These are phyloP conservation scores for Cossypha dichroa DNA, from an alignment of 2,797 vertebrate genomes.

Conservation along the genomic window DNA sequence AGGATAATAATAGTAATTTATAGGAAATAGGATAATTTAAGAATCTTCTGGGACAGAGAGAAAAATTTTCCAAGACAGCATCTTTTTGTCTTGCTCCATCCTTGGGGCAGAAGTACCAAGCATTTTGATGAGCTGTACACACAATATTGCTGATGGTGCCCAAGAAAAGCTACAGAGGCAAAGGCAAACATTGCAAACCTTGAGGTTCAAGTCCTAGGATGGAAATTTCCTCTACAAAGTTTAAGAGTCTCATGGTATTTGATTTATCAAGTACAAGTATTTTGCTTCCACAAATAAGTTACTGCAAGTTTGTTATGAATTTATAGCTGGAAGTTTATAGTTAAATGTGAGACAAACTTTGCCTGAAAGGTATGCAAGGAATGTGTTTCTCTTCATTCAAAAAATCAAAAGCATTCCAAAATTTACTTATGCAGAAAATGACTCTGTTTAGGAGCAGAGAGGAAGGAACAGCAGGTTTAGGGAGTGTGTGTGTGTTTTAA, in stretches of 20 bases:
- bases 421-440: neutral
- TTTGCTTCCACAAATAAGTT: neutral
- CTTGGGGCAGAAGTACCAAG: neutral
- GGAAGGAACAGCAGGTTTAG: neutral
- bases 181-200: neutral
- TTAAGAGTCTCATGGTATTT: neutral
- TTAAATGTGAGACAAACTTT: neutral
- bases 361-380: neutral
- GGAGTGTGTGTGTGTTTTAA: fast-evolving
- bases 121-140: neutral
- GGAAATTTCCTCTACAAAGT: neutral
- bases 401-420: neutral
- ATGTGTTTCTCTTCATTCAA: neutral
- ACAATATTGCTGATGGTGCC: neutral
- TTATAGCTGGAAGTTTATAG: neutral
- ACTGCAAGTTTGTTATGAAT: neutral
- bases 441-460: neutral
- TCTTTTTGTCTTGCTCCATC: neutral
- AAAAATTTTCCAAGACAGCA: neutral
- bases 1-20: neutral
- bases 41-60: neutral
- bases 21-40: neutral
- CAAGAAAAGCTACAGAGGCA: neutral
- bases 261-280: neutral
- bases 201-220: neutral